A percentile compares a stretch with the other conserved stretches of the same genome.
Evolutionary conservation across 2,113 vertebrate species (phyloP).

Genomic region (Psammodynastes pulverulentus): DNA sequence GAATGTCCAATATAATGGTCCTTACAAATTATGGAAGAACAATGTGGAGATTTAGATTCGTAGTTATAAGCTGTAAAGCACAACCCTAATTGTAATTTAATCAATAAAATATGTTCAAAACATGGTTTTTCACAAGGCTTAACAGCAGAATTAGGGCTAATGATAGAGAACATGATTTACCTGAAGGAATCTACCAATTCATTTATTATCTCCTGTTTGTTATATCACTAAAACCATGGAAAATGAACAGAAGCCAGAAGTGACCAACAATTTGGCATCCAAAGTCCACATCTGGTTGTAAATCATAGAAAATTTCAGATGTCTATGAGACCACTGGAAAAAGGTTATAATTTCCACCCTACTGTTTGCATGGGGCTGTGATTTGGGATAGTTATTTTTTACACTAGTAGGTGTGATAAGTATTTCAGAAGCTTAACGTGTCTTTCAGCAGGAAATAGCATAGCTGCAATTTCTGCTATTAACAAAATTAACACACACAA

Average conservation of each 20-base stretch:
- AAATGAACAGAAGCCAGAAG: background rate
- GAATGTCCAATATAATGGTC: background rate
- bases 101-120: background rate
- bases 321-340: background rate
- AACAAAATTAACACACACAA: background rate
- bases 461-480: background rate
- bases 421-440: background rate
- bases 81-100: background rate
- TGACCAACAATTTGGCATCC: background rate
- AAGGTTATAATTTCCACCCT: background rate
- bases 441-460: background rate
- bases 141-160: background rate
- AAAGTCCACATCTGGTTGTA: background rate
- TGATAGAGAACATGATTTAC: background rate
- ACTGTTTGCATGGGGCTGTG: background rate
- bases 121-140: background rate
- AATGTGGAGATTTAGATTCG: background rate
- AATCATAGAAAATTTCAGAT: background rate
- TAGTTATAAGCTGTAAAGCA: background rate
- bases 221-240: background rate
- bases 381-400: background rate
- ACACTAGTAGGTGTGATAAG: background rate
- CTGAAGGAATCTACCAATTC: background rate
- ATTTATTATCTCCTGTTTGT: background rate
- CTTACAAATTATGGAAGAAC: background rate